Evolutionary conservation across 2,888 invertebrate genomes (phyloP).

Genomic region (Argyra leucocephala): DNA sequence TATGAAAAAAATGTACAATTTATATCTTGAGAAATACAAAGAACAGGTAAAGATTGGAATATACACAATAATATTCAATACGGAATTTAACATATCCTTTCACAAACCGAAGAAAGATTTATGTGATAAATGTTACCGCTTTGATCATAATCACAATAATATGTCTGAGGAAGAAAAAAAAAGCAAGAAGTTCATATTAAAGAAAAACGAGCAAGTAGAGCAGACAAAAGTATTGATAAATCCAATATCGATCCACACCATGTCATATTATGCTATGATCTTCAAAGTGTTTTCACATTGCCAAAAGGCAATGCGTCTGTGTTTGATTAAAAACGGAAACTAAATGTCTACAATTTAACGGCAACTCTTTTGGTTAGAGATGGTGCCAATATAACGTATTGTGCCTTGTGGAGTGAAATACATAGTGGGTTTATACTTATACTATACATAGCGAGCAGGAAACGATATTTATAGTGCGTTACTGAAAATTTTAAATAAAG

Average conservation of each 20-base stretch:
- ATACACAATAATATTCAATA: too few species aligned
- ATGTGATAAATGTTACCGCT: too few species aligned
- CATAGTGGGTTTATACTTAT: too few species aligned
- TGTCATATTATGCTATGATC: constrained; percentile 10
- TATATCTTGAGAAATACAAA: too few species aligned
- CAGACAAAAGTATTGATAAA: constrained; percentile 1
- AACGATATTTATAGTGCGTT: constrained; percentile 8
- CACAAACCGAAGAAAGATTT: too few species aligned
- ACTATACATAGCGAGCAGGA: too few species aligned
- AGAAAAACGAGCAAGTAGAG: not conserved
- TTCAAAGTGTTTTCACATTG: constrained; percentile 1
- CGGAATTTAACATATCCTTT: too few species aligned
- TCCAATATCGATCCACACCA: not conserved
- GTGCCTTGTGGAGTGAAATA: not conserved
- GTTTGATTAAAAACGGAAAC: constrained; percentile 11
- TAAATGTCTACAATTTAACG: constrained; percentile 7
- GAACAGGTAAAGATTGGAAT: too few species aligned
- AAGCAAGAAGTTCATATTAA: not conserved
- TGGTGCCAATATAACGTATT: not conserved
- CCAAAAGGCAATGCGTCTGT: constrained; percentile 5
- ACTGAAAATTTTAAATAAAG: not conserved
- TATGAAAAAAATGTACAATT: too few species aligned
- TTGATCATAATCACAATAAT: too few species aligned
- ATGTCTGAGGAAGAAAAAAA: too few species aligned
- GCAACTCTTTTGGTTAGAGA: not conserved